These are phyloP conservation scores for Scaptomyza parva DNA, from an alignment of 2,888 invertebrate genomes.

Conservation along the genomic window DNA sequence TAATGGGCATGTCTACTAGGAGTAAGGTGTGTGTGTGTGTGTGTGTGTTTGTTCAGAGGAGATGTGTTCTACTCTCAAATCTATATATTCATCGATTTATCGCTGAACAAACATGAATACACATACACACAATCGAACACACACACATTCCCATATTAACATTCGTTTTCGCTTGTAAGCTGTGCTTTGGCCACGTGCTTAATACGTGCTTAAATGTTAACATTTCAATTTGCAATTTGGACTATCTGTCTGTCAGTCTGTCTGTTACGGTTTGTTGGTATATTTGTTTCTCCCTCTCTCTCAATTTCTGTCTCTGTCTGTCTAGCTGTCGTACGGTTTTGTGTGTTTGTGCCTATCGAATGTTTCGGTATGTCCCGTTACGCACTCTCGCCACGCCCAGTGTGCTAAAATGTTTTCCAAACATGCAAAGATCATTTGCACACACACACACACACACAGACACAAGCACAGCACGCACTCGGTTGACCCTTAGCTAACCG, in stretches of 20 bases:
- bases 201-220: slow-evolving; percentile 81
- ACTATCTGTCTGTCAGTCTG: slow-evolving; percentile 19
- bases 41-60: not conserved
- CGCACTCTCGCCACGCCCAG: slow-evolving; percentile 76
- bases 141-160: slow-evolving; percentile 11
- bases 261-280: slow-evolving; percentile 1
- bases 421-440: slow-evolving; percentile 76
- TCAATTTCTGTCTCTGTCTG: not conserved
- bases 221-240: slow-evolving; percentile 79
- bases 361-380: slow-evolving; percentile 45
- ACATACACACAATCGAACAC: slow-evolving; percentile 19
- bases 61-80: slow-evolving; percentile 17
- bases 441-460: slow-evolving; percentile 19
- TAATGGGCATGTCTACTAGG: slow-evolving; percentile 25
- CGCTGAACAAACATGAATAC: slow-evolving; percentile 32
- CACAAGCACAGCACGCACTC: slow-evolving; percentile 17
- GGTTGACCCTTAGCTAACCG: slow-evolving; percentile 48
- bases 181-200: slow-evolving; percentile 55
- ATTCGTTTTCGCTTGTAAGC: not conserved
- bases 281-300: not conserved
- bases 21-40: not conserved
- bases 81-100: slow-evolving; percentile 72
- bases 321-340: slow-evolving; percentile 10
- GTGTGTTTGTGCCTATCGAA: slow-evolving; percentile 25
- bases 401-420: slow-evolving; percentile 74